Evolutionary conservation across 1,140 invertebrate species (phyloP).

Genomic region (Pseudomyrmex flavicornis): DNA sequence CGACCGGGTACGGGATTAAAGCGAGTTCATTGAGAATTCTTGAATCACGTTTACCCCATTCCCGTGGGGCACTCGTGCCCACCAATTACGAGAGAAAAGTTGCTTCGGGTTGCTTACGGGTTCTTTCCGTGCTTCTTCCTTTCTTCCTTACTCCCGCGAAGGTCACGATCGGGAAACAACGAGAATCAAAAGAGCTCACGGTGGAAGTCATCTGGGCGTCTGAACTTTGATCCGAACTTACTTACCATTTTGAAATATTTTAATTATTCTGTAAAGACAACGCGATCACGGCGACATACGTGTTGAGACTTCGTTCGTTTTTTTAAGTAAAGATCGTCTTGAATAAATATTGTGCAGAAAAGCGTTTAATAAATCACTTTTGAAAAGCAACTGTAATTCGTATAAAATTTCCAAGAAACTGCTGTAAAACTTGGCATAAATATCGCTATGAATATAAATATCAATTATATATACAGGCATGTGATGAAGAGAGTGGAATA

Average conservation of each 20-base stretch:
- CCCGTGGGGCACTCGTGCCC: conserved; percentile 64
- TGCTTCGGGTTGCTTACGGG: conserved; percentile 59
- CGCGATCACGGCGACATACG: background rate
- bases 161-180: conserved; percentile 61
- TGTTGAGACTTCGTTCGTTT: background rate
- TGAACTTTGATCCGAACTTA: conserved; percentile 42
- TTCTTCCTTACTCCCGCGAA: conserved; percentile 34
- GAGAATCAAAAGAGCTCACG: conserved; percentile 40
- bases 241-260: conserved; percentile 26
- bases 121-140: conserved; percentile 46
- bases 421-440: conserved; percentile 46
- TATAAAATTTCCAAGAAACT: conserved; percentile 19
- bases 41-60: conserved; percentile 64
- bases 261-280: conserved; percentile 26
- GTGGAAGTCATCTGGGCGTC: conserved; percentile 31
- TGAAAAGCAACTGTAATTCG: background rate
- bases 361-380: conserved; percentile 2
- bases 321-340: too few species aligned
- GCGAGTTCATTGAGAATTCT: conserved; percentile 63
- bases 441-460: conserved; percentile 52
- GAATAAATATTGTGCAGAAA: background rate
- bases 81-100: conserved; percentile 58
- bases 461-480: background rate
- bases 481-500: conserved; percentile 27
- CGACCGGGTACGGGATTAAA: conserved; percentile 33